phyloP scores from a whole-genome alignment of 2,888 invertebrate species.

The Elysia crispata region DNA sequence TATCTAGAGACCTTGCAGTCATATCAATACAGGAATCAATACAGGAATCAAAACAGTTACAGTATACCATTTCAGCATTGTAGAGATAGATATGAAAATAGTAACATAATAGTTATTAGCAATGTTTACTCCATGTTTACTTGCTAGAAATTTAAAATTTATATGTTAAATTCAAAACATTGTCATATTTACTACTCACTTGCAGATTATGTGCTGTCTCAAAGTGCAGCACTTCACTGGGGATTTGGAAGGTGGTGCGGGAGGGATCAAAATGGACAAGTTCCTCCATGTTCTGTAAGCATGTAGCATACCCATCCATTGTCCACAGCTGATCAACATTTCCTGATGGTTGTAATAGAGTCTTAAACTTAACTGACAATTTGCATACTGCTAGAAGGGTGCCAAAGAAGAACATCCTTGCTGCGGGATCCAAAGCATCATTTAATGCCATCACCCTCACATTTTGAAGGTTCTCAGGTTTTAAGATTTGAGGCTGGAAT shows the following conservation, averaged over 20 bases:
- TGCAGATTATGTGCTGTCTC: slow-evolving; percentile 47
- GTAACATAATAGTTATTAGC: too few species aligned
- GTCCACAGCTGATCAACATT: slow-evolving; percentile 63
- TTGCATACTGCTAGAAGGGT: slow-evolving; percentile 70
- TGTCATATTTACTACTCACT: background rate
- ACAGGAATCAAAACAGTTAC: too few species aligned
- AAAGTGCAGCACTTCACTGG: slow-evolving; percentile 53
- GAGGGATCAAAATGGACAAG: slow-evolving; percentile 62
- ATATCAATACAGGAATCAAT: too few species aligned
- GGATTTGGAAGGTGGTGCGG: slow-evolving; percentile 60
- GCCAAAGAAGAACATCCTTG: slow-evolving; percentile 74
- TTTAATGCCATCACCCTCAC: slow-evolving; percentile 70
- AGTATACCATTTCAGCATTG: too few species aligned
- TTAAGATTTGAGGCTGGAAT: slow-evolving; percentile 68
- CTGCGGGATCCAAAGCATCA: slow-evolving; percentile 72
- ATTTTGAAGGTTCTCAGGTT: slow-evolving; percentile 64
- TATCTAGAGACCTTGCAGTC: too few species aligned
- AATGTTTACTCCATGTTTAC: too few species aligned
- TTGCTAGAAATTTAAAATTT: too few species aligned
- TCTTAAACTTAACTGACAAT: slow-evolving; percentile 60
- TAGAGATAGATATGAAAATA: too few species aligned
- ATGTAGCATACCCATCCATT: slow-evolving; percentile 61
- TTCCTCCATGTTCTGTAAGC: slow-evolving; percentile 58
- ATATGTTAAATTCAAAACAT: too few species aligned
- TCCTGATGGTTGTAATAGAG: slow-evolving; percentile 68